phyloP scores from a whole-genome alignment of 2,797 vertebrate species.

The Eurystomus glaucurus region DNA sequence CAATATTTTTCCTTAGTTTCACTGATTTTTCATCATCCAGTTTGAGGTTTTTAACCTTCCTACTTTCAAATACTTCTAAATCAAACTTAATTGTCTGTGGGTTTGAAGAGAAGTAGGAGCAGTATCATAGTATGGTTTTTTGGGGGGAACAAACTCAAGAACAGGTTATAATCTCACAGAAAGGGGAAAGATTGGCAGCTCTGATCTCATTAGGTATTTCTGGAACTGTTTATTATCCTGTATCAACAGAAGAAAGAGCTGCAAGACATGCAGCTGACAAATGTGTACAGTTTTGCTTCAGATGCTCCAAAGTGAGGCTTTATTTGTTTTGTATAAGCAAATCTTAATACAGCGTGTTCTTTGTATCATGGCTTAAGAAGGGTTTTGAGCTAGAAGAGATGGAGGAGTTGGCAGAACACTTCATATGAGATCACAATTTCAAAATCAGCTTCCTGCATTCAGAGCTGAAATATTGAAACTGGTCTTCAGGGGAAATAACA shows the following conservation, averaged over 20 bases:
- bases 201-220: neutral
- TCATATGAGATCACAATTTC: neutral
- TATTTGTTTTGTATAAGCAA: neutral
- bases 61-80: neutral
- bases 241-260: neutral
- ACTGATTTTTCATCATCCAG: neutral
- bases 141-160: neutral
- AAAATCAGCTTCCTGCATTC: neutral
- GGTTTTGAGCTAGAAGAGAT: neutral
- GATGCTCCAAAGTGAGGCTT: neutral
- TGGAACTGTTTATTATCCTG: neutral
- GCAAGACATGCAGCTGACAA: accelerated
- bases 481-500: neutral
- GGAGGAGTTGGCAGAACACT: neutral
- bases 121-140: neutral
- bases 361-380: neutral
- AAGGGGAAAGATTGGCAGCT: neutral
- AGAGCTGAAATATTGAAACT: neutral
- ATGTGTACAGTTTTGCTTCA: neutral
- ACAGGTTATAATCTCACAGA: neutral
- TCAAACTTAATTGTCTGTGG: neutral
- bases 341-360: neutral
- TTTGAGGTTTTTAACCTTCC: neutral
- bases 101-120: neutral
- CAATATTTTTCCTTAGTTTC: neutral